Evolutionary conservation across 1,140 invertebrate genomes (phyloP).

Genomic region (Pomacea maculata): DNA sequence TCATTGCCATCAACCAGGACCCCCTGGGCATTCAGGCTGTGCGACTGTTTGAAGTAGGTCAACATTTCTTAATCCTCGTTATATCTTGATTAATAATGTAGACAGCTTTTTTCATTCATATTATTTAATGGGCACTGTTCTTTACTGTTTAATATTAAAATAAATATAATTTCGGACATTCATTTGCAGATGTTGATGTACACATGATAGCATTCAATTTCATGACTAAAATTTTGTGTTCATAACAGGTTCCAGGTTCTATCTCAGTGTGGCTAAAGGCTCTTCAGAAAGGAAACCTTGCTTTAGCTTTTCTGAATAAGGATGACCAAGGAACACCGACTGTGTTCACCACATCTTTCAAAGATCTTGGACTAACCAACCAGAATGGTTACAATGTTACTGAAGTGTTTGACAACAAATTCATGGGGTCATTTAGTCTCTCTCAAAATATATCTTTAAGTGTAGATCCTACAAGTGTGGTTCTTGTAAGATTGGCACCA

Average conservation of each 20-base stretch:
- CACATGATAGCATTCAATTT: not conserved
- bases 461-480: slow-evolving; percentile 87
- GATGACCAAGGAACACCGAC: slow-evolving; percentile 39
- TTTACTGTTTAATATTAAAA: not conserved
- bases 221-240: not conserved
- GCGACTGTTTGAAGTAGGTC: slow-evolving; percentile 24
- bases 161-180: not conserved
- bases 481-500: slow-evolving; percentile 7
- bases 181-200: not conserved
- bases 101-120: not conserved
- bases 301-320: slow-evolving; percentile 48
- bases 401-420: slow-evolving; percentile 64
- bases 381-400: slow-evolving; percentile 84
- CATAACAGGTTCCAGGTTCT: slow-evolving; percentile 24
- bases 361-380: slow-evolving; percentile 82
- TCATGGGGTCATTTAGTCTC: slow-evolving; percentile 77
- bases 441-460: slow-evolving; percentile 90
- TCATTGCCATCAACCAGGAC: slow-evolving; percentile 97
- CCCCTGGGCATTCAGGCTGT: slow-evolving; percentile 84
- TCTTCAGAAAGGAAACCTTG: slow-evolving; percentile 39
- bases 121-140: not conserved
- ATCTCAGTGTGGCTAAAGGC: slow-evolving; percentile 50
- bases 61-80: no score
- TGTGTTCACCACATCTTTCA: slow-evolving; percentile 66
- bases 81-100: not conserved